phyloP scores from a whole-genome alignment of 2,797 vertebrate genomes.

The Chaetodon trifasciatus region DNA sequence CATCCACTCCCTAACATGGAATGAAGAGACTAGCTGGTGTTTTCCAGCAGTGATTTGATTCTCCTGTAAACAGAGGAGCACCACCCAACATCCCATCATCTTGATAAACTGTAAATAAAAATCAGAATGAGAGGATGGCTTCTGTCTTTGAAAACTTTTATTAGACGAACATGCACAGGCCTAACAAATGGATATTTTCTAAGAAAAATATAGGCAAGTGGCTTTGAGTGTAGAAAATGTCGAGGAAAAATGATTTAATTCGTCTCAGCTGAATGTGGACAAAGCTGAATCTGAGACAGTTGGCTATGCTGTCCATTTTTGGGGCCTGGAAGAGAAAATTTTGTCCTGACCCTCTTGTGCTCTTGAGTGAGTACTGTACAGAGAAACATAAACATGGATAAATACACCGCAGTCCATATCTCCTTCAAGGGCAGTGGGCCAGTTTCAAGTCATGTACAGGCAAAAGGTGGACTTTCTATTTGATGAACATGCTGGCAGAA shows the following conservation, averaged over 20 bases:
- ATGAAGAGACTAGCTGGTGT: conserved; percentile 16
- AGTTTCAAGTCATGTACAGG: conserved; percentile 14
- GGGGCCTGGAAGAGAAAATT: conserved; percentile 1
- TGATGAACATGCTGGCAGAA: background rate
- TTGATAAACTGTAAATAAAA: background rate
- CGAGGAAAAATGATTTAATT: conserved; percentile 30
- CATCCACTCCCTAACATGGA: conserved; percentile 57
- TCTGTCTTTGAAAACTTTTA: conserved; percentile 61
- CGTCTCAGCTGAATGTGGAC: conserved; percentile 25
- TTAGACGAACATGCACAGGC: conserved; percentile 60
- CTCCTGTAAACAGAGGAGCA: conserved; percentile 9
- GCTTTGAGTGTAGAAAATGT: conserved; percentile 57
- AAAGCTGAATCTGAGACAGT: conserved; percentile 2
- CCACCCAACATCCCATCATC: background rate
- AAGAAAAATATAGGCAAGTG: conserved; percentile 8
- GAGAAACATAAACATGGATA: conserved; percentile 27
- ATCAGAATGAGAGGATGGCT: background rate
- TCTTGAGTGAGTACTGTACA: conserved; percentile 27
- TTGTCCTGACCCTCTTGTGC: conserved; percentile 14
- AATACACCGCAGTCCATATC: conserved; percentile 45
- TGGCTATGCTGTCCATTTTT: conserved; percentile 17
- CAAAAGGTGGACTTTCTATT: conserved; percentile 14
- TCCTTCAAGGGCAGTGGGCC: conserved; percentile 37
- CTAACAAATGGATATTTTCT: conserved; percentile 25
- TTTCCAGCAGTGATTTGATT: conserved; percentile 17